Evolutionary conservation across 2,113 vertebrate species (phyloP).

Genomic region (Plestiodon gilberti): DNA sequence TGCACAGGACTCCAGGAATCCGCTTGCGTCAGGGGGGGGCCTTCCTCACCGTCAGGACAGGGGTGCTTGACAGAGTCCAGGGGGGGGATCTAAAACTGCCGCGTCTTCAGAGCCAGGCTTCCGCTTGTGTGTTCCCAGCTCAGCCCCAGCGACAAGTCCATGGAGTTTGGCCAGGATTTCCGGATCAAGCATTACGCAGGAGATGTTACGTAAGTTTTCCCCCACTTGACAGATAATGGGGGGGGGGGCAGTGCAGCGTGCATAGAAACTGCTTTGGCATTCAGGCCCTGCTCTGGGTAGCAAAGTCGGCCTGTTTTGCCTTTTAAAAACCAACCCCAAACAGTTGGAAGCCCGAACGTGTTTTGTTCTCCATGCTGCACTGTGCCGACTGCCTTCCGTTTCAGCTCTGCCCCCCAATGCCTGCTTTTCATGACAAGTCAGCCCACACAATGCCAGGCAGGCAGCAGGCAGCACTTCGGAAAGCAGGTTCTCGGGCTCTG

Average conservation of each 20-base stretch:
- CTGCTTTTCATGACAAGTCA: not conserved
- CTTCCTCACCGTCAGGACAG: too few relatives aligned
- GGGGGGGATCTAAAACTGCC: too few relatives aligned
- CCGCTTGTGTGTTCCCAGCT: conserved; percentile 71
- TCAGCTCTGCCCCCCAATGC: too few relatives aligned
- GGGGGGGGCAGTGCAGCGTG: not conserved
- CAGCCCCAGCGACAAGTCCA: conserved; percentile 85
- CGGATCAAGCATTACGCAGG: conserved; percentile 92
- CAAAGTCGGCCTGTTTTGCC: not conserved
- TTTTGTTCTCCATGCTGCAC: too few relatives aligned
- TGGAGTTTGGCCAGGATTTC: conserved; percentile 93
- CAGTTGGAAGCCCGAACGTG: too few relatives aligned
- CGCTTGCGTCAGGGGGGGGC: too few relatives aligned
- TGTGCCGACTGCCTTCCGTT: too few relatives aligned
- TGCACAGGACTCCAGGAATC: too few relatives aligned
- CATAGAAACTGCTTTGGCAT: not conserved
- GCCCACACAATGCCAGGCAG: not conserved
- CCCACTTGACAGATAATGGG: fast-evolving
- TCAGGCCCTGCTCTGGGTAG: not conserved
- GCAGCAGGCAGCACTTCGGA: not conserved
- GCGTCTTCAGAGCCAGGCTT: not conserved
- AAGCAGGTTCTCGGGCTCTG: not conserved
- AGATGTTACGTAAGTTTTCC: conserved; percentile 86
- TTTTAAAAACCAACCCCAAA: not conserved
- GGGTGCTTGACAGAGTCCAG: too few relatives aligned